Percentiles rank a stretch among this genome's conserved stretches.
Conservation (phyloP, 2,113 vertebrate species). For the Illadopsis cleaveri region DNA sequence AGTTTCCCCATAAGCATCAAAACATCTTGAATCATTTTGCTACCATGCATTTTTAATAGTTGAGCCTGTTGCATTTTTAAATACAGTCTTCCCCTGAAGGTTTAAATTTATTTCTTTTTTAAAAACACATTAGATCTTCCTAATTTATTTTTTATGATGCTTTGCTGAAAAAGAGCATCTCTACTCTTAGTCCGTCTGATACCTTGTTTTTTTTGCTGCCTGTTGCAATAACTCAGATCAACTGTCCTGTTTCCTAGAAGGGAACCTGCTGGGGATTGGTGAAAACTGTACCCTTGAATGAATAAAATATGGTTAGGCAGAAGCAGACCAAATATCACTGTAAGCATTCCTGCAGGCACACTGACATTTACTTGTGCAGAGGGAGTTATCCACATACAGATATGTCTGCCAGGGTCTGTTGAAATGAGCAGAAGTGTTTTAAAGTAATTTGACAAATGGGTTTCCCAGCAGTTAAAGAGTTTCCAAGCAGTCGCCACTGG, state of each 20-base stretch:
- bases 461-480: neutral
- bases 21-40: slow-evolving; percentile 16
- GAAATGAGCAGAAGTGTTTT: neutral
- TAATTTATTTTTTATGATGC: neutral
- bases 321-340: neutral
- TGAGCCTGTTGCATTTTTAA: slow-evolving; percentile 27
- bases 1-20: neutral
- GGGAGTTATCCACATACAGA: neutral
- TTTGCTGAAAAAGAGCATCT: neutral
- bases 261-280: neutral
- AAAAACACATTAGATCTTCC: neutral
- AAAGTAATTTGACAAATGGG: neutral
- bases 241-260: neutral
- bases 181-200: neutral
- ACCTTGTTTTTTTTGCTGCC: neutral
- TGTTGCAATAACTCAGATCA: neutral
- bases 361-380: neutral
- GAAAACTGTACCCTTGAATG: neutral
- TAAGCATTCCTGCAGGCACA: neutral
- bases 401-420: neutral
- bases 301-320: neutral
- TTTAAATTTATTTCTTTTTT: neutral
- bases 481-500: slow-evolving; percentile 19
- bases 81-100: neutral
- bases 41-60: slow-evolving; percentile 28